Conservation (phyloP, 2,797 vertebrate species). For the Aphelocoma californica region DNA sequence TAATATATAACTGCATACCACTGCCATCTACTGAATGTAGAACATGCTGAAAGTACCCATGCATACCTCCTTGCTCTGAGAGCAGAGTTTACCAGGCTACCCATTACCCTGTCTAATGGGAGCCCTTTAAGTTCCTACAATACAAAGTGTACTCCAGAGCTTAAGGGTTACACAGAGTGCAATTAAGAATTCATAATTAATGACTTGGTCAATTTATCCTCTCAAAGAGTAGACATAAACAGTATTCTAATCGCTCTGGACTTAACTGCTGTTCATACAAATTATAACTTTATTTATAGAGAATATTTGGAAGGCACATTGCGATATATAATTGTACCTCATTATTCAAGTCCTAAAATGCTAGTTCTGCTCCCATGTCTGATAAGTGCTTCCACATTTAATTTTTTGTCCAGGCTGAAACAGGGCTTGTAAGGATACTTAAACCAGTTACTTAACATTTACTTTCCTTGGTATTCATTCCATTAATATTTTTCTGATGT, state of each 20-base stretch:
- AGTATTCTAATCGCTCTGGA: not conserved
- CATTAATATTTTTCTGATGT: not conserved
- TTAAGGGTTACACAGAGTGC: not conserved
- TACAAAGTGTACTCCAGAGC: not conserved
- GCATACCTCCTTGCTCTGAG: not conserved
- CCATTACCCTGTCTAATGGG: not conserved
- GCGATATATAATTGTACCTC: not conserved
- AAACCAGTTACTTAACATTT: not conserved
- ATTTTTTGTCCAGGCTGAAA: not conserved
- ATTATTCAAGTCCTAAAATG: not conserved
- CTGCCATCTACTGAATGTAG: constrained; percentile 52
- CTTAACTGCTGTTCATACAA: not conserved
- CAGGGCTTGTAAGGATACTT: not conserved
- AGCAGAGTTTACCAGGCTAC: not conserved
- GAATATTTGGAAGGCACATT: not conserved
- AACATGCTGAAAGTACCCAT: not conserved
- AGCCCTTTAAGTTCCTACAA: not conserved
- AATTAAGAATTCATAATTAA: constrained; percentile 16
- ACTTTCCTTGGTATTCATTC: not conserved
- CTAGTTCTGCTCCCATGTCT: not conserved
- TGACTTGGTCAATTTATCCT: not conserved
- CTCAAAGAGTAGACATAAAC: not conserved
- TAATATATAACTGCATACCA: constrained; percentile 39
- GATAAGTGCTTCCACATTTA: not conserved
- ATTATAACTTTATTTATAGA: not conserved